These are phyloP conservation scores for Folsomia manolachei DNA, from an alignment of 2,888 invertebrate genomes.

Conservation along the genomic window DNA sequence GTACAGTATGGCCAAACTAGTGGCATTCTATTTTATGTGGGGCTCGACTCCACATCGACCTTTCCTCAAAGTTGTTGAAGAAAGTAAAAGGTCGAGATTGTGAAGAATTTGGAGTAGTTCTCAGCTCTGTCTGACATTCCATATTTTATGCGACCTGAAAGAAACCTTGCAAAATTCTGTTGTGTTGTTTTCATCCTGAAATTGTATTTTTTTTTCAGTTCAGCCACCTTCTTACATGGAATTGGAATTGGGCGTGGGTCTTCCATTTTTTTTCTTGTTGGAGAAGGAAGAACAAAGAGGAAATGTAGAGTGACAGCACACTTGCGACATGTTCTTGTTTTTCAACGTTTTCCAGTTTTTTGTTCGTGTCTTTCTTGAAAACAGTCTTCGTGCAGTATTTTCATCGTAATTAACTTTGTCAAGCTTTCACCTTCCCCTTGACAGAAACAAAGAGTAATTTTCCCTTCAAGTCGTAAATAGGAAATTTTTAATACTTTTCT, in stretches of 20 bases:
- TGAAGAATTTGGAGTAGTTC: neutral
- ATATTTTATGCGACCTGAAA: neutral
- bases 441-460: constrained; percentile 12
- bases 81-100: neutral
- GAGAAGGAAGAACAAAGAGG: neutral
- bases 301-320: neutral
- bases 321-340: neutral
- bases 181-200: neutral
- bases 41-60: too few relatives aligned
- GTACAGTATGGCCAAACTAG: too few relatives aligned
- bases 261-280: neutral
- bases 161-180: neutral
- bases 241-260: too few relatives aligned
- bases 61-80: neutral
- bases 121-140: neutral
- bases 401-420: constrained; percentile 21
- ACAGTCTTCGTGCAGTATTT: neutral
- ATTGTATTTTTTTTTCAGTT: neutral
- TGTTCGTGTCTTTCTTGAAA: neutral
- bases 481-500: neutral
- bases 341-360: neutral
- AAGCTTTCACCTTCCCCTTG: constrained; percentile 12
- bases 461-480: neutral
- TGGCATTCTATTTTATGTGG: too few relatives aligned
- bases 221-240: neutral